Evolutionary conservation across 2,797 vertebrate genomes (phyloP).

Genomic region (Oceanodroma leucorhoa): DNA sequence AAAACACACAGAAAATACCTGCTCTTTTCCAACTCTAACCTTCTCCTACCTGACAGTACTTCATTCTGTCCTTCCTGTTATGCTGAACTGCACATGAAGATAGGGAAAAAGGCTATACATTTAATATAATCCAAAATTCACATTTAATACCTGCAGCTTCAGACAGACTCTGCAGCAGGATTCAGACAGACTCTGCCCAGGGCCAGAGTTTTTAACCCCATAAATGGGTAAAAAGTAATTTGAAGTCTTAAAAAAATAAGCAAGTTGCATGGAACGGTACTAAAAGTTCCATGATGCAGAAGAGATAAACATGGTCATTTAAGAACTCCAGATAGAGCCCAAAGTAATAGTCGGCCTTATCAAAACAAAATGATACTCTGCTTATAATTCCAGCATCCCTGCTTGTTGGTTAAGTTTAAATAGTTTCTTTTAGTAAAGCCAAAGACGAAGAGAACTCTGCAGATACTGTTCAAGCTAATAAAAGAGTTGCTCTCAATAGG

Average conservation of each 20-base stretch:
- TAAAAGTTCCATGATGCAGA: slow-evolving; percentile 28
- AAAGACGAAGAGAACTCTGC: slow-evolving; percentile 57
- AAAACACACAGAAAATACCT: background rate
- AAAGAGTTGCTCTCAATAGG: slow-evolving; percentile 72
- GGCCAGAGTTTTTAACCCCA: background rate
- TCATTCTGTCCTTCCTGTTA: background rate
- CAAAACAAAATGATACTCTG: slow-evolving; percentile 69
- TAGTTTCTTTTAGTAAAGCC: slow-evolving; percentile 74
- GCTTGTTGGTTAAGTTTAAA: slow-evolving; percentile 70
- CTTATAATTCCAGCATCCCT: slow-evolving; percentile 63
- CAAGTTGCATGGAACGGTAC: slow-evolving; percentile 45
- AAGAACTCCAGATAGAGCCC: slow-evolving; percentile 69
- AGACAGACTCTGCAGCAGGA: background rate
- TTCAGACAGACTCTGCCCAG: background rate
- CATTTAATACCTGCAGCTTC: background rate
- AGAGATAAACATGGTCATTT: slow-evolving; percentile 54
- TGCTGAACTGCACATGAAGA: background rate
- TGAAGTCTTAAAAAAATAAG: slow-evolving; percentile 46
- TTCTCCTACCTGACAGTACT: background rate
- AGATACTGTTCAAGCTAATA: slow-evolving; percentile 68
- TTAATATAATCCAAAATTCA: background rate
- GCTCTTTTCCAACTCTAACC: background rate
- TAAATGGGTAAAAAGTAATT: slow-evolving; percentile 15
- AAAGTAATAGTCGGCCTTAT: slow-evolving; percentile 57
- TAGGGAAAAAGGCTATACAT: background rate